Conservation (phyloP, 2,888 invertebrate genomes). For the Cheilosia variabilis region DNA sequence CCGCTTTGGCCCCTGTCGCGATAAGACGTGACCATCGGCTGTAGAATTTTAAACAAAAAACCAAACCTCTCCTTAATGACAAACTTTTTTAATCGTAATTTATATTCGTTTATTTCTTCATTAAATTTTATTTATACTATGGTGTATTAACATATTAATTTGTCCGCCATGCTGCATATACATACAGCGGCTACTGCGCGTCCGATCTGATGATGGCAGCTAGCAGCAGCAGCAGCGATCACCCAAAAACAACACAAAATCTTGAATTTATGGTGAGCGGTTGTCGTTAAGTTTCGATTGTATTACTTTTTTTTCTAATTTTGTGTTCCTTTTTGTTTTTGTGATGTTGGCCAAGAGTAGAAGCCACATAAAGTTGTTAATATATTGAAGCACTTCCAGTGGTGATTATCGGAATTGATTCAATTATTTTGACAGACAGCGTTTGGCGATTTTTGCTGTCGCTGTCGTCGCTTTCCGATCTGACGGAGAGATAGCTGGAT, state of each 20-base stretch:
- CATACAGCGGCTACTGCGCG: conserved; percentile 53
- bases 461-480: conserved; percentile 35
- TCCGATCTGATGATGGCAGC: conserved; percentile 5
- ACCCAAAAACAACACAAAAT: conserved; percentile 57
- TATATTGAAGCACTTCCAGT: conserved; percentile 62
- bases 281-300: conserved; percentile 63
- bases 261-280: conserved; percentile 58
- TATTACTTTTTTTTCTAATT: conserved; percentile 20
- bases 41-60: conserved; percentile 48
- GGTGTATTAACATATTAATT: conserved; percentile 72
- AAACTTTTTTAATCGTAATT: conserved; percentile 72
- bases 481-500: conserved; percentile 55
- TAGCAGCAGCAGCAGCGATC: conserved; percentile 27
- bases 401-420: conserved; percentile 71
- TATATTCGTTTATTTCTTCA: conserved; percentile 73
- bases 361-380: conserved; percentile 60
- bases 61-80: conserved; percentile 56
- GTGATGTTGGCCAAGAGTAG: conserved; percentile 6
- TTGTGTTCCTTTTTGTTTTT: conserved; percentile 18
- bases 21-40: conserved; percentile 61
- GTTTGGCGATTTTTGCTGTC: conserved; percentile 34
- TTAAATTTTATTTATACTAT: conserved; percentile 69
- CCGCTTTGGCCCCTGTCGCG: conserved; percentile 61
- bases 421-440: conserved; percentile 70
- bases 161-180: conserved; percentile 20